phyloP scores from a whole-genome alignment of 2,797 vertebrate genomes.

The Cossypha caffra region DNA sequence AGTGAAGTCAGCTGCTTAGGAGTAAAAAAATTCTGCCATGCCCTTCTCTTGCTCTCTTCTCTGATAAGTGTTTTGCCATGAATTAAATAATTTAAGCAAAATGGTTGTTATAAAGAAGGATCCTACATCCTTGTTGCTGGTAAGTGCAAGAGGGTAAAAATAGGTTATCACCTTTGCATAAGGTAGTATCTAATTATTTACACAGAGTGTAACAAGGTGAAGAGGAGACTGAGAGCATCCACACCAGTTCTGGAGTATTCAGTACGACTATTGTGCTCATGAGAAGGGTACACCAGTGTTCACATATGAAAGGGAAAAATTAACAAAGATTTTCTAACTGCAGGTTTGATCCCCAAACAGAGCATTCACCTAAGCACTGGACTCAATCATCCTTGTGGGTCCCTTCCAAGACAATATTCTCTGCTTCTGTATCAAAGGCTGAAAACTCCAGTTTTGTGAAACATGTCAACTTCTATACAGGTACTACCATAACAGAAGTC shows the following conservation, averaged over 20 bases:
- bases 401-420: neutral
- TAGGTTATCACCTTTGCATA: neutral
- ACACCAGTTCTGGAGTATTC: neutral
- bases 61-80: neutral
- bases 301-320: neutral
- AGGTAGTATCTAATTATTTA: neutral
- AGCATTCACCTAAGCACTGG: neutral
- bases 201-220: neutral
- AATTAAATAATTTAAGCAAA: neutral
- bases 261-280: neutral
- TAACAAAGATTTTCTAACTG: neutral
- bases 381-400: too few species aligned
- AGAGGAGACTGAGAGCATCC: neutral
- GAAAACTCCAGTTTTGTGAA: neutral
- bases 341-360: neutral
- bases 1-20: neutral
- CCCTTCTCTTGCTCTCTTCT: neutral
- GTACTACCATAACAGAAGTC: neutral
- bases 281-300: neutral
- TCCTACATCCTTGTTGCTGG: neutral
- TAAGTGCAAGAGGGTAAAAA: neutral
- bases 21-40: neutral
- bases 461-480: accelerated
- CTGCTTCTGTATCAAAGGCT: neutral
- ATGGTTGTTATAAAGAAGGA: neutral